Percentiles rank a stretch among this genome's conserved stretches.
phyloP scores from a whole-genome alignment of 1,140 invertebrate genomes.

The Zaprionus vittiger region DNA sequence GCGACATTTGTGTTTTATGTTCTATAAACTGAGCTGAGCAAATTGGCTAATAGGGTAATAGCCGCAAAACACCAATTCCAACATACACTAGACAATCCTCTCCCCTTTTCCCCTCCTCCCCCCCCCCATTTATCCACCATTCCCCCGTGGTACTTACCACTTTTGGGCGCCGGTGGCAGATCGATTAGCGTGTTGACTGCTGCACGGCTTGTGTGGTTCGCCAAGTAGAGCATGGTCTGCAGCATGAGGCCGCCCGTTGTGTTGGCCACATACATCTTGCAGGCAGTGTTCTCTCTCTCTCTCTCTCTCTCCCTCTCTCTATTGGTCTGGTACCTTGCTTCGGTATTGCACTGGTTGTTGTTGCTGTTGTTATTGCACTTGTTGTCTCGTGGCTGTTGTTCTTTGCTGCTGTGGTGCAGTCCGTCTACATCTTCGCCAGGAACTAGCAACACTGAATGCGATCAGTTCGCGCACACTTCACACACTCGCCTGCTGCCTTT shows the following conservation, averaged over 20 bases:
- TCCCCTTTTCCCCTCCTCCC: background rate
- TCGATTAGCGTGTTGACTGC: conserved; percentile 78
- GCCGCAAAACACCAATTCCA: background rate
- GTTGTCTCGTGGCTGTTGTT: conserved; percentile 3
- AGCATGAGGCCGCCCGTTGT: conserved; percentile 80
- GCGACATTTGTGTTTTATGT: background rate
- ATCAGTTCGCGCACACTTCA: conserved; percentile 15
- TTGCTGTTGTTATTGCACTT: conserved; percentile 6
- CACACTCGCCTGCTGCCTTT: conserved; percentile 26
- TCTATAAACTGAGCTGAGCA: background rate
- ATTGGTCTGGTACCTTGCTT: background rate
- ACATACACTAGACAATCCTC: background rate
- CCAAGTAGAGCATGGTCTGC: conserved; percentile 83
- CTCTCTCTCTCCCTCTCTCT: background rate
- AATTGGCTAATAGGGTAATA: background rate
- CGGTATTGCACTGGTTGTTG: background rate
- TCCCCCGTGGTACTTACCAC: conserved; percentile 63
- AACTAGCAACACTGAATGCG: conserved; percentile 8
- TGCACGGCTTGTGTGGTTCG: conserved; percentile 80
- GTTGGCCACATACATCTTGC: conserved; percentile 77
- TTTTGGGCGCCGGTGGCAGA: conserved; percentile 76
- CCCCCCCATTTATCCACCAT: too few species aligned
- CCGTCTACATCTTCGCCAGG: conserved; percentile 36
- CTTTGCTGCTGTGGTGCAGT: conserved; percentile 1
- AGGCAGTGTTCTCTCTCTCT: background rate